Evolutionary conservation across 2,797 vertebrate genomes (phyloP).

Genomic region (Lepus oiostolus): DNA sequence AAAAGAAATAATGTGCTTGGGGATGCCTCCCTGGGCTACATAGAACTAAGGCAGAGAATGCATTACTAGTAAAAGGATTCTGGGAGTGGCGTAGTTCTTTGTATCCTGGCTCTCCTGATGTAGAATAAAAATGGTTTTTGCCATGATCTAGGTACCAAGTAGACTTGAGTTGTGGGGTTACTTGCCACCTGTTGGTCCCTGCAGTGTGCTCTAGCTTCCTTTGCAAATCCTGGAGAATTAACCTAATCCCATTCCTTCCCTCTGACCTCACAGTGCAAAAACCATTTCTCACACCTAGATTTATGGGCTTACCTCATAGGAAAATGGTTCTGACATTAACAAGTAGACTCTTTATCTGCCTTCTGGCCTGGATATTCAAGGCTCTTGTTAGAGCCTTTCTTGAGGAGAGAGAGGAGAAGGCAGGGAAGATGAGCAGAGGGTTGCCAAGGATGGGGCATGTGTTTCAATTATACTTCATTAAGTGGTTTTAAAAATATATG

Average conservation of each 20-base stretch:
- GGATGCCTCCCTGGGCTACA: neutral
- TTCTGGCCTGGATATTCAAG: neutral
- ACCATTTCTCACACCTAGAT: neutral
- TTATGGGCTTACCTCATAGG: neutral
- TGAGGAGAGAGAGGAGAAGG: neutral
- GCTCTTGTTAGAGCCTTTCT: neutral
- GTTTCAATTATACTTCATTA: neutral
- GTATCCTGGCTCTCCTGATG: neutral
- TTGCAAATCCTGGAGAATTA: neutral
- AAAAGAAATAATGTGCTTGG: slow-evolving; percentile 4
- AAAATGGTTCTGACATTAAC: neutral
- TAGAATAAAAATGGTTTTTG: neutral
- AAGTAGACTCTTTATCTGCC: neutral
- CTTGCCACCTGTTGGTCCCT: neutral
- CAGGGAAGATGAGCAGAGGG: neutral
- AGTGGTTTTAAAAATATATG: neutral
- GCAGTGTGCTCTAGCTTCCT: neutral
- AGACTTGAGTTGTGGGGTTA: neutral
- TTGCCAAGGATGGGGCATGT: neutral
- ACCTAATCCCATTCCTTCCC: neutral
- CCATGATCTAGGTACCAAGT: neutral
- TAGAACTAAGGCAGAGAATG: neutral
- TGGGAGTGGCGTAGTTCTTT: neutral
- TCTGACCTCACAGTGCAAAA: neutral
- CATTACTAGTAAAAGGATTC: neutral